A percentile compares a stretch with the other conserved stretches of the same genome.
Evolutionary conservation across 2,797 vertebrate genomes (phyloP).

Genomic region (Microctenopoma lineatum): DNA sequence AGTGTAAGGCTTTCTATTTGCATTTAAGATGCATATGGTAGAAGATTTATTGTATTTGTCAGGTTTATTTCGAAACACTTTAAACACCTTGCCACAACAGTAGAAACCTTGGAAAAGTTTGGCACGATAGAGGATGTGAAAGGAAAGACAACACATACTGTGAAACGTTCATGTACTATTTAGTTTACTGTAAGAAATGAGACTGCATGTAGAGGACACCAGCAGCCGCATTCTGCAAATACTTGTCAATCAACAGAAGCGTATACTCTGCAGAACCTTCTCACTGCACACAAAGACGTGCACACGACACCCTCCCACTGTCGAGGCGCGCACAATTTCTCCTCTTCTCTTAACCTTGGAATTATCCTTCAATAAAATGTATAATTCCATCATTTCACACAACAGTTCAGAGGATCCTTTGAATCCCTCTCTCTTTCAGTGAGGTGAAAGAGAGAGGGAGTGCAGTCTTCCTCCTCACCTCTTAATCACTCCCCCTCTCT

Average conservation of each 20-base stretch:
- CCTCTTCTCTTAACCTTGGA: slow-evolving; percentile 58
- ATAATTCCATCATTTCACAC: slow-evolving; percentile 50
- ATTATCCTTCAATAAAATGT: slow-evolving; percentile 45
- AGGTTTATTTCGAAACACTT: slow-evolving; percentile 51
- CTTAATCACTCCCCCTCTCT: slow-evolving; percentile 52
- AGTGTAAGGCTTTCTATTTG: slow-evolving; percentile 69
- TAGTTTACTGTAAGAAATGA: slow-evolving; percentile 24
- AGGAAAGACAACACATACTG: slow-evolving; percentile 15
- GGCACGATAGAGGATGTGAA: slow-evolving; percentile 28
- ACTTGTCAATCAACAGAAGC: slow-evolving; percentile 43
- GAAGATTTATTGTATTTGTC: slow-evolving; percentile 47
- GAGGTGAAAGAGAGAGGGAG: slow-evolving; percentile 49
- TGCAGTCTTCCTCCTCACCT: slow-evolving; percentile 54
- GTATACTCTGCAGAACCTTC: neutral
- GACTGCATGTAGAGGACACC: slow-evolving; percentile 29
- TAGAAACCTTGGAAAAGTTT: slow-evolving; percentile 55
- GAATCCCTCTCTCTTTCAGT: slow-evolving; percentile 39
- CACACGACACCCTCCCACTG: slow-evolving; percentile 24
- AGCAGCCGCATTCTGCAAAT: slow-evolving; percentile 14
- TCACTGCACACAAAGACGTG: slow-evolving; percentile 29
- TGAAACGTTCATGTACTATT: slow-evolving; percentile 33
- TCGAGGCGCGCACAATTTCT: slow-evolving; percentile 3
- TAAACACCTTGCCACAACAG: slow-evolving; percentile 30
- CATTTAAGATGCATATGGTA: slow-evolving; percentile 66
- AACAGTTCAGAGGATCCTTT: slow-evolving; percentile 37